phyloP scores from a whole-genome alignment of 1,140 invertebrate genomes.

The Periplaneta americana region DNA sequence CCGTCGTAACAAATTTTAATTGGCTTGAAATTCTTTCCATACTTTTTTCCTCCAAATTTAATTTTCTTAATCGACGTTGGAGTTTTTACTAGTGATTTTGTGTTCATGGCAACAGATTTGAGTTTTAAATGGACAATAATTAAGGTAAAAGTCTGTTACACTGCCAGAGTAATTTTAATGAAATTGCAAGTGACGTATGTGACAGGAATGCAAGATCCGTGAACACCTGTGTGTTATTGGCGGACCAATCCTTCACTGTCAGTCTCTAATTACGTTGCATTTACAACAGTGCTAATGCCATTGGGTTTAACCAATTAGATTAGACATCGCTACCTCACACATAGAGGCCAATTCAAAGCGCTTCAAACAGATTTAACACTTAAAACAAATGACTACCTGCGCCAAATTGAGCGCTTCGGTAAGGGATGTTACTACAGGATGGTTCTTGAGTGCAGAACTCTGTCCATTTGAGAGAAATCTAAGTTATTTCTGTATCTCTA shows the following conservation, averaged over 20 bases:
- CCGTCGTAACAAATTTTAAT: too few relatives aligned
- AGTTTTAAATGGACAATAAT: too few relatives aligned
- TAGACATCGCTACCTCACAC: not conserved
- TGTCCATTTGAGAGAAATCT: too few relatives aligned
- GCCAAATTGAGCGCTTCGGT: not conserved
- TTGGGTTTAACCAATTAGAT: not conserved
- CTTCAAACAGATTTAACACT: not conserved
- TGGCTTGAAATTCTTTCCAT: too few relatives aligned
- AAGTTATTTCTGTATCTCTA: too few relatives aligned
- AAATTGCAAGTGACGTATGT: too few relatives aligned
- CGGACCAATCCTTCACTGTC: not conserved
- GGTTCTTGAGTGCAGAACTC: too few relatives aligned
- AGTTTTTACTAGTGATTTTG: too few relatives aligned
- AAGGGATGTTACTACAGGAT: not conserved
- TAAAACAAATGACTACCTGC: not conserved
- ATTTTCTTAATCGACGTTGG: too few relatives aligned
- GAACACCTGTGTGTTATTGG: not conserved
- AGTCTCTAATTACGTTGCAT: not conserved
- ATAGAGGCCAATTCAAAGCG: not conserved
- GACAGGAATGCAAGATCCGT: not conserved
- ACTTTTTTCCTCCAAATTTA: too few relatives aligned
- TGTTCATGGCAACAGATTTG: too few relatives aligned
- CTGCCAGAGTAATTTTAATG: not conserved
- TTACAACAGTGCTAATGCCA: not conserved
- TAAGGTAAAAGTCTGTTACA: not conserved